phyloP scores from a whole-genome alignment of 37 sponge, comb jelly and placozoan genomes.

The Petrosia ficiformis region DNA sequence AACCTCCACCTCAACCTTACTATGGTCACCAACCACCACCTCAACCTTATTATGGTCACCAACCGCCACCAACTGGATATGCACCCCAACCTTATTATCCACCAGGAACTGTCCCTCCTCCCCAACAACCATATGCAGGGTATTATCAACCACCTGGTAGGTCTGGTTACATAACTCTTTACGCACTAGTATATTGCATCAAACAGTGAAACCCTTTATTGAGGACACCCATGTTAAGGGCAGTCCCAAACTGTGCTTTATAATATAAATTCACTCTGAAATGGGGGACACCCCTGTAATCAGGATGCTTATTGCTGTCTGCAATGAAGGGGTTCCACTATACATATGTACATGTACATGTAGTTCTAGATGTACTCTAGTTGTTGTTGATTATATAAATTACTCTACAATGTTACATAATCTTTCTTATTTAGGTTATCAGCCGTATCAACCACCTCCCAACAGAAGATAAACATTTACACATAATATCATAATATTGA shows the following conservation, averaged over 20 bases:
- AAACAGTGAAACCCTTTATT: no score
- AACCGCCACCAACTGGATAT: slow-evolving; percentile 5
- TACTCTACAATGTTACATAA: no score
- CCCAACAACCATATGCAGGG: slow-evolving; percentile 13
- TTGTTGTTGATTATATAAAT: no score
- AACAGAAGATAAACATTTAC: neutral
- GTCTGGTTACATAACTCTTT: neutral
- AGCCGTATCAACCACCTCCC: slow-evolving; percentile 8
- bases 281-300: neutral
- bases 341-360: no score
- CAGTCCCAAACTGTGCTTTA: no score
- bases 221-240: no score
- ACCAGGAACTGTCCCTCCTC: slow-evolving; percentile 14
- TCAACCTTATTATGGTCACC: slow-evolving; percentile 5
- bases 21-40: slow-evolving; percentile 18
- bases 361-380: slow-evolving; percentile 23
- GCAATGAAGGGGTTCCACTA: no score
- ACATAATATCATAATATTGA: neutral
- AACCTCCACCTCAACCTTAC: neutral
- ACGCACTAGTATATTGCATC: neutral
- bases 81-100: slow-evolving; percentile 17
- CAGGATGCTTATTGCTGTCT: neutral
- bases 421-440: no score
- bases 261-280: slow-evolving; percentile 13
- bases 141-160: slow-evolving; percentile 1